phyloP scores from a whole-genome alignment of 2,888 invertebrate genomes.

The Adelognathus sp. region DNA sequence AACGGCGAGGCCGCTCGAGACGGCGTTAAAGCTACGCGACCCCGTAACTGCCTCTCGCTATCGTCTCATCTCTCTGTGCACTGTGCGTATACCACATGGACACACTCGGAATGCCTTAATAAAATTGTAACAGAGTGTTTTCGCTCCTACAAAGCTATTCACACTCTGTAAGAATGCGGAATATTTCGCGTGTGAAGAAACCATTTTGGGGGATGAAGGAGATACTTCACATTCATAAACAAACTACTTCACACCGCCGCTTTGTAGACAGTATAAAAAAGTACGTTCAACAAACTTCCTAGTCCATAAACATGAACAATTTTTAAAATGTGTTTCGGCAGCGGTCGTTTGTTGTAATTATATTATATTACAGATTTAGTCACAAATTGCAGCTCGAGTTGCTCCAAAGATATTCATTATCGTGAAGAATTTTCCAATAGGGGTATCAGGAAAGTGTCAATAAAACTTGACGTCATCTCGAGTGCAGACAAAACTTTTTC shows the following conservation, averaged over 20 bases:
- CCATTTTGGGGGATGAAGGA: background rate
- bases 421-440: too few relatives aligned
- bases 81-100: background rate
- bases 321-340: too few relatives aligned
- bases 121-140: constrained; percentile 8
- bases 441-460: background rate
- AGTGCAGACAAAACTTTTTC: background rate
- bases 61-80: background rate
- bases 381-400: too few relatives aligned
- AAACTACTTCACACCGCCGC: too few relatives aligned
- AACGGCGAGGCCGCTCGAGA: background rate
- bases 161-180: background rate
- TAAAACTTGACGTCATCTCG: background rate
- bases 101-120: background rate
- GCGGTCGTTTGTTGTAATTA: too few relatives aligned
- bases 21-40: constrained; percentile 17
- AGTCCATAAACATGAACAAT: too few relatives aligned
- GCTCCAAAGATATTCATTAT: too few relatives aligned
- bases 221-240: too few relatives aligned
- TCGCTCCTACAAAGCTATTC: background rate
- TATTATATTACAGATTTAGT: too few relatives aligned
- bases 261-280: too few relatives aligned
- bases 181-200: background rate
- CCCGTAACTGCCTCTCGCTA: constrained; percentile 19
- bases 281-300: too few relatives aligned